Conservation (phyloP, 2,888 invertebrate species). For the Anagyrus pseudococci region DNA sequence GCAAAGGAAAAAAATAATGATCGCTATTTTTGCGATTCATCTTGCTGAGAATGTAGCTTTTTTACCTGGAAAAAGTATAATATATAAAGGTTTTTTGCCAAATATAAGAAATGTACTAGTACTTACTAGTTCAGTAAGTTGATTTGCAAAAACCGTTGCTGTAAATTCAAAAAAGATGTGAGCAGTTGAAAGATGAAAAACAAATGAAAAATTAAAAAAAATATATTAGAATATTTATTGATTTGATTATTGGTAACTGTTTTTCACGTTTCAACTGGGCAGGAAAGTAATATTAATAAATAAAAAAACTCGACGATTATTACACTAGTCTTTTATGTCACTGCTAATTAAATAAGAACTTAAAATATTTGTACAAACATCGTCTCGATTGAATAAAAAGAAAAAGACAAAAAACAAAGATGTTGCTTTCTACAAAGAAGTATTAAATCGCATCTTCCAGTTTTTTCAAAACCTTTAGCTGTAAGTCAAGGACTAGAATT, state of each 20-base stretch:
- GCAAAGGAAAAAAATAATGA: slow-evolving; percentile 46
- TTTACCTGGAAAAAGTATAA: slow-evolving; percentile 55
- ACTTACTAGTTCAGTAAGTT: slow-evolving; percentile 56
- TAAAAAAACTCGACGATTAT: neutral
- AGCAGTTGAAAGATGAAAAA: slow-evolving; percentile 28
- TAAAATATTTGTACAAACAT: slow-evolving; percentile 12
- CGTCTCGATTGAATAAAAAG: slow-evolving; percentile 25
- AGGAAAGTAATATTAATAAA: slow-evolving; percentile 20
- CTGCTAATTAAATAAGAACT: slow-evolving; percentile 20
- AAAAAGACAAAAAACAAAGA: slow-evolving; percentile 28
- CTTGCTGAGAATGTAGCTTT: slow-evolving; percentile 55
- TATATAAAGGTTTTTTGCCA: slow-evolving; percentile 56
- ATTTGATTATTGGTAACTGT: slow-evolving; percentile 1
- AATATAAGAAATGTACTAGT: slow-evolving; percentile 57
- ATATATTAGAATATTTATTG: no score
- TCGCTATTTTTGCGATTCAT: slow-evolving; percentile 38
- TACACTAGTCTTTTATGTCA: neutral
- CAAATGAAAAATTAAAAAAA: slow-evolving; percentile 7
- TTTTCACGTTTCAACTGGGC: slow-evolving; percentile 30
- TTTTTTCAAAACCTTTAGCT: slow-evolving; percentile 39
- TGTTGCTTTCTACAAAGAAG: slow-evolving; percentile 35
- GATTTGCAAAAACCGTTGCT: slow-evolving; percentile 26
- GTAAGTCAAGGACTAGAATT: slow-evolving; percentile 43
- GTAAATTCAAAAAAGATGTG: slow-evolving; percentile 30
- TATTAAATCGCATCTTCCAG: slow-evolving; percentile 56